Evolutionary conservation across 2,113 vertebrate species (phyloP), one percentile per base, ranked within the genome.

Genomic region (Atlantisia rogersi): DNA sequence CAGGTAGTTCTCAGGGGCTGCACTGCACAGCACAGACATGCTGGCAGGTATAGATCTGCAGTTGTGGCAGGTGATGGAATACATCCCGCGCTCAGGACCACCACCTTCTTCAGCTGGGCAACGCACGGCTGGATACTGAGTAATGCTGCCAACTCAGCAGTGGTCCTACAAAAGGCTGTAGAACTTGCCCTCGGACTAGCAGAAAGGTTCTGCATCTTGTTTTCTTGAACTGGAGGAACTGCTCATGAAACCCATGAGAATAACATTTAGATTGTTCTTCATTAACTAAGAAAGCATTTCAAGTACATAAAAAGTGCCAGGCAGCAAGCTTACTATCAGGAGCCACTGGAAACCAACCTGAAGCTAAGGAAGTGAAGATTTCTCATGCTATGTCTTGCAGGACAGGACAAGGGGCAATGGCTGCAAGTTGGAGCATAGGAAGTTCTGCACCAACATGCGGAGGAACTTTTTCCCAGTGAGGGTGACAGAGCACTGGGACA

Each of bases 1-100:
- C 1, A 0, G 9, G 17, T 55, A 71, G 46, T 37, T 46, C 48
- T 63, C 40, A 48, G 0, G 15, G 31, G 20, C 55, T 25, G 46
- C 68, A 42, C 37, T 24, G 37, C 17, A 31, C 37, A 48, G 59
- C 17, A n/a, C 22, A 35, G 63, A 55, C 17, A 18, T 8, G 78
- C 2, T 15, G n/a, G 56, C 40, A 71, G n/a, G 40, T 10, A 63
- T 13, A 55, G 22, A 63, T 46, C 75, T 22, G 40, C 24, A 16
- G 24, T 71, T 79, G 3, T 35, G 16, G 25, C 68, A 52, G 25
- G 20, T 25, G 35, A 14, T 8, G 16, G 16, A 52, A 25, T 17
- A 39, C 9, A 71, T 22, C 6, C 37, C 15, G 26, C 29, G 35
- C 42, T 14, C 5, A 6, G 35, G 18, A 62, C 26, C 17, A 13